Evolutionary conservation across 1,140 invertebrate species (phyloP), one percentile per base, ranked within the genome.

Genomic region (Drosophila mayri): DNA sequence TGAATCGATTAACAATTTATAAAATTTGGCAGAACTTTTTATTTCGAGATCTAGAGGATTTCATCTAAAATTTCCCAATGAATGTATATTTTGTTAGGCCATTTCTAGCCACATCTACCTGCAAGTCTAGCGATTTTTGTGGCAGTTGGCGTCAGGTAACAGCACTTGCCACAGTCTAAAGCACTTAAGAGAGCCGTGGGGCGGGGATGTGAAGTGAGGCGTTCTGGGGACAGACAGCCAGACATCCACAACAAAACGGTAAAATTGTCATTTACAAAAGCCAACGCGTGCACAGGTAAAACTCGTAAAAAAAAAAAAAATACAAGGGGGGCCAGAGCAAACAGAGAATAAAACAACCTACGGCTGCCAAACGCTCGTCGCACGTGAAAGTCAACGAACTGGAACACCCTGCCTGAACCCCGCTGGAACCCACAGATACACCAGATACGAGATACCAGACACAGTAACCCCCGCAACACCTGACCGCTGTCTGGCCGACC

Each of bases 311-410:
- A 35, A 30, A 22, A n/a, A 46, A 30, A 30, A 67, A 28, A 57
- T 37, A 59, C 28, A 49, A 59, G 68, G 57, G 52, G 52, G 57
- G 50, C 40, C 35, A 40, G 44, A 43, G 52, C 43, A 75, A 41
- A 61, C 55, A 70, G 38, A 30, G 64, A 73, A 72, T 64, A 59
- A 72, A 76, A 62, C 49, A 67, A 62, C 37, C 64, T 57, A 81
- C 52, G 73, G 54, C 77, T 75, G 40, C 47, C 63, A 68, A 76
- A 66, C 71, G 64, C 57, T 49, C 54, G 64, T 57, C 70, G 81
- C 85, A 88, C 80, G 76, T 87, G 84, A 87, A 81, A 87, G 84
- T 87, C 85, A 87, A 87, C 84, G 84, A 87, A 87, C 84, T 87
- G 84, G 84, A 87, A 87, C 84, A 77, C 49, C 55, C 63, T 54